Evolutionary conservation across 2,888 invertebrate genomes (phyloP), one percentile per base, ranked within the genome.

Genomic region (Dasypolia templi): DNA sequence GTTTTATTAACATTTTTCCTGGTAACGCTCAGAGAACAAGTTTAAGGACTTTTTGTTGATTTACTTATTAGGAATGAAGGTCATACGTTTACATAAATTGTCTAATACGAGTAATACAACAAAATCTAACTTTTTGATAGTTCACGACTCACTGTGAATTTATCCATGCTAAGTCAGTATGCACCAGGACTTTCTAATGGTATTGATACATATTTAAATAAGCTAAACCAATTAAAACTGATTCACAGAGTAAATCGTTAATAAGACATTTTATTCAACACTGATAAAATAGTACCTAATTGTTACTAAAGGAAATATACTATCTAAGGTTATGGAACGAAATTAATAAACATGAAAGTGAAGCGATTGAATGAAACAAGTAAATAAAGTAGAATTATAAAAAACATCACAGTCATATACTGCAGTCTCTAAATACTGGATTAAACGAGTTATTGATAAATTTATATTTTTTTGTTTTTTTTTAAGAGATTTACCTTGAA

Each of bases 401-500:
- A 35, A 59, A 35, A n/a, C n/a, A n/a, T n/a, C n/a, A n/a, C n/a
- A 0, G 1, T 6, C 6, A 32, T 19, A 12, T 9, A 12, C 32
- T 32, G 3, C 14, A 35, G 22, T 35, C 3, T 4, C n/a, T 59
- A 35, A n/a, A 35, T 35, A 59, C 3, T n/a, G 9, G n/a, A 35
- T 17, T 26, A 22, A 35, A 19, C 9, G 7, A 29, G 32, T 46
- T 7, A 17, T 32, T 17, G n/a, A 2, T 11, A 32, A n/a, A 32
- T 9, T 14, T 32, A n/a, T 32, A 32, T 65, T 22, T 35, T n/a
- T 4, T n/a, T n/a, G n/a, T n/a, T n/a, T n/a, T n/a, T n/a, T 17
- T n/a, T 35, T n/a, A 35, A 35, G 9, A 9, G 0, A n/a, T 35
- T 4, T 17, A 96, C 96, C 95, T 96, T 93, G 82, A 96, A 96